Evolutionary conservation across 2,888 invertebrate genomes (phyloP).

Genomic region (Willowsia nigromaculata): DNA sequence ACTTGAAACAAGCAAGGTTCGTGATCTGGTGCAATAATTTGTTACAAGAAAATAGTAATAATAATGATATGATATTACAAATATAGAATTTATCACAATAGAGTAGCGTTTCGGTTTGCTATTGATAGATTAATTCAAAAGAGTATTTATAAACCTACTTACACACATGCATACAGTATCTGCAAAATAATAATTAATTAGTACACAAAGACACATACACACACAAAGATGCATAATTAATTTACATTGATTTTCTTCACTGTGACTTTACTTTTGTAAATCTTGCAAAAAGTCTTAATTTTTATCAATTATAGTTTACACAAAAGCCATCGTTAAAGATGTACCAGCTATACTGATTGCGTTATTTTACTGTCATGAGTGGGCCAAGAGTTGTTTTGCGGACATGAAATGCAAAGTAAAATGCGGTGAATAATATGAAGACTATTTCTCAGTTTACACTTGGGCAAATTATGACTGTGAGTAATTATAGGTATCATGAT

Average conservation of each 20-base stretch:
- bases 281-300: too few relatives aligned
- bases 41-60: slow-evolving; percentile 44
- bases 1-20: slow-evolving; percentile 77
- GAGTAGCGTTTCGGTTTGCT: background rate
- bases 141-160: slow-evolving; percentile 1
- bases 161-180: background rate
- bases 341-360: too few relatives aligned
- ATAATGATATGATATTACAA: background rate
- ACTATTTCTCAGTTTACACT: background rate
- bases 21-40: slow-evolving; percentile 79
- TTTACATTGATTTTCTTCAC: too few relatives aligned
- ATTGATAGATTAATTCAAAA: background rate
- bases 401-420: too few relatives aligned
- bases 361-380: too few relatives aligned
- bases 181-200: background rate
- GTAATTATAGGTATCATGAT: too few relatives aligned
- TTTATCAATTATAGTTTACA: too few relatives aligned
- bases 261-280: too few relatives aligned
- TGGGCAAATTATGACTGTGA: background rate
- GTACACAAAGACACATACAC: background rate
- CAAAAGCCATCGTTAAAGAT: too few relatives aligned
- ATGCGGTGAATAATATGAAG: background rate
- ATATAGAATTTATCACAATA: background rate
- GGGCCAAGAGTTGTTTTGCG: too few relatives aligned
- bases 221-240: background rate